These are phyloP conservation scores for Fissipunctia ypsillon DNA, from an alignment of 2,888 invertebrate species.

Conservation along the genomic window DNA sequence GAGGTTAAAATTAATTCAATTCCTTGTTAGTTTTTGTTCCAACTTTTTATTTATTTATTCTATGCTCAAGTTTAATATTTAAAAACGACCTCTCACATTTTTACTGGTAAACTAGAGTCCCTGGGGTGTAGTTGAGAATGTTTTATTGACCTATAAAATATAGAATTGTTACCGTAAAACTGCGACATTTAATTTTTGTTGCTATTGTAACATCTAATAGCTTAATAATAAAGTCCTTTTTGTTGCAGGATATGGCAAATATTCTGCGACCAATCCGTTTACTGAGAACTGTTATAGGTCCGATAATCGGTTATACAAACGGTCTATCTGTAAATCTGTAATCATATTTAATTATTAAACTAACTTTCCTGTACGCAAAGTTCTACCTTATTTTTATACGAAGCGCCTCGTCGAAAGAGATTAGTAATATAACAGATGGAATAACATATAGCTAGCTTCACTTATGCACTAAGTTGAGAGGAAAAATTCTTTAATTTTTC, in stretches of 20 bases:
- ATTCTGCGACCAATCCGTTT: not conserved
- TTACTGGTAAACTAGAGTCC: not conserved
- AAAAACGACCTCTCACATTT: not conserved
- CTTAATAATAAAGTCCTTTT: not conserved
- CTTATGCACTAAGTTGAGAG: not conserved
- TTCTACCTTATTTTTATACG: not conserved
- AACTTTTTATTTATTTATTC: slow-evolving; percentile 5
- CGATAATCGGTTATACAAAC: not conserved
- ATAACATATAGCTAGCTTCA: not conserved
- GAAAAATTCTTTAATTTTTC: not conserved
- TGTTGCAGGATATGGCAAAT: not conserved
- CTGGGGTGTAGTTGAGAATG: not conserved
- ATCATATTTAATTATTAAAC: not conserved
- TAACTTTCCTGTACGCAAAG: not conserved
- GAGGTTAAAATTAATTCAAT: slow-evolving; percentile 17
- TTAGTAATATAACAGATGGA: not conserved
- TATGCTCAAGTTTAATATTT: not conserved
- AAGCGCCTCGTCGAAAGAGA: not conserved
- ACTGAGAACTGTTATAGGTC: not conserved
- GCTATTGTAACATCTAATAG: not conserved
- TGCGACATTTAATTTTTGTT: slow-evolving; percentile 19
- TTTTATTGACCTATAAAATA: slow-evolving; percentile 37
- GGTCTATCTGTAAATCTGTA: not conserved
- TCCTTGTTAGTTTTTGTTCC: slow-evolving; percentile 14
- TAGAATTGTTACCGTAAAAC: slow-evolving; percentile 14